These are phyloP conservation scores for Hippolais icterina DNA, from an alignment of 2,113 vertebrate species.

Conservation along the genomic window DNA sequence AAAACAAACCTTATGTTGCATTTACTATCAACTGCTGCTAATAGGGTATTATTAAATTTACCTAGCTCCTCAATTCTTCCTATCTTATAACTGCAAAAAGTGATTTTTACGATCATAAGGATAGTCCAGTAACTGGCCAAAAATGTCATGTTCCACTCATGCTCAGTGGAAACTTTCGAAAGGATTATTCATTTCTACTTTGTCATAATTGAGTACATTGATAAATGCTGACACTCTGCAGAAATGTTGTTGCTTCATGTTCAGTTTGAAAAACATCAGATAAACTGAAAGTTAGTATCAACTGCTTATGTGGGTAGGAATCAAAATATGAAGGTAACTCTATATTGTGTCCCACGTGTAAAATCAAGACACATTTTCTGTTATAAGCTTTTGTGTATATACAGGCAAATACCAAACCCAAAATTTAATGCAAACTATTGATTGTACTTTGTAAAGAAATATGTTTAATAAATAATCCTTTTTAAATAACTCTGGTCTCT, in stretches of 20 bases:
- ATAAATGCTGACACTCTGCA: constrained; percentile 41
- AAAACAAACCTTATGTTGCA: constrained; percentile 85
- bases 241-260: constrained; percentile 2
- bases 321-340: constrained; percentile 32
- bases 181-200: constrained; percentile 17
- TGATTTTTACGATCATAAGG: constrained; percentile 71
- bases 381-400: constrained; percentile 75
- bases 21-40: constrained; percentile 84
- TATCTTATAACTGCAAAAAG: constrained; percentile 74
- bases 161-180: constrained; percentile 34
- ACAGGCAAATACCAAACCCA: constrained; percentile 59
- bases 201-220: constrained; percentile 37
- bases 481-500: constrained; percentile 72
- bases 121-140: constrained; percentile 68
- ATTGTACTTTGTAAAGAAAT: constrained; percentile 83
- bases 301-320: constrained; percentile 43
- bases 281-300: constrained; percentile 41
- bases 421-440: constrained; percentile 65
- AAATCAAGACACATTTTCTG: constrained; percentile 64
- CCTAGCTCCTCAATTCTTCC: constrained; percentile 76
- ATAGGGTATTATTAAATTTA: constrained; percentile 77
- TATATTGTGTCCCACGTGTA: constrained; percentile 49
- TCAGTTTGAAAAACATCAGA: background rate
- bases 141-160: constrained; percentile 44
- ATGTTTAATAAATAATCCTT: constrained; percentile 83